Evolutionary conservation across 2,113 vertebrate species (phyloP), one percentile per base, ranked within the genome.

Genomic region (Crotalus helleri): DNA sequence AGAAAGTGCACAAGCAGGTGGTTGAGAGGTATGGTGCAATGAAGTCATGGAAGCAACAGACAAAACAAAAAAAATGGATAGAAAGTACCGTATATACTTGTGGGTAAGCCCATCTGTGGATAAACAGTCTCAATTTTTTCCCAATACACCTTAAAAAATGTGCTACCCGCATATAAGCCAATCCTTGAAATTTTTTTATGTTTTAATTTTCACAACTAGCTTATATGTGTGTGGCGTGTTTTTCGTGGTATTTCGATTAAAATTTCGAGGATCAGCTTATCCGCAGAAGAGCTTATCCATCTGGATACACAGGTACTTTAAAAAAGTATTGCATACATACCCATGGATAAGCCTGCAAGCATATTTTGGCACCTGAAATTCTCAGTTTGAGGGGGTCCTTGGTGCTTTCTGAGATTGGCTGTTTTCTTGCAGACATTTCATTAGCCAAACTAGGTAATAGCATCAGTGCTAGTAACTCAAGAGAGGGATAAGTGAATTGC

Each of bases 1-100:
- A 99, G 96, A 98, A 98, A 0, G 97, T 98, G 1, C 99, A 99
- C 96, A 99, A 99, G 94, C 97, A 98, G 93, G 99, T 99, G 91
- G 98, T 99, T 94, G 98, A 98, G 95, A 99, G 99, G 99, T 99
- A 94, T 88, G 89, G 26, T 4, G 1, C 69, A 0, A 3, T 74
- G 13, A 7, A 74, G 6, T 74, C 17, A 74, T 8, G 33, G 17
- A 39, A 81, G 15, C 33, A 81, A 81, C 5, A 81, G 69, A 19
- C 6, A 8, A 39, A 81, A 74, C 15, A 33, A 17, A 17, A 17
- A 6, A 2, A 39, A 74, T 3, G 2, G n/a, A 33, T 15, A 39
- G 15, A 39, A 74, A 39, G 15, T 39, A 74, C 5, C 0, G 0
- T 64, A n/a, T 33, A 17, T 17, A 33, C 12, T 74, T 49, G 12